Conservation (phyloP, 2,888 invertebrate genomes). For the Arrhopalites spinosus region DNA sequence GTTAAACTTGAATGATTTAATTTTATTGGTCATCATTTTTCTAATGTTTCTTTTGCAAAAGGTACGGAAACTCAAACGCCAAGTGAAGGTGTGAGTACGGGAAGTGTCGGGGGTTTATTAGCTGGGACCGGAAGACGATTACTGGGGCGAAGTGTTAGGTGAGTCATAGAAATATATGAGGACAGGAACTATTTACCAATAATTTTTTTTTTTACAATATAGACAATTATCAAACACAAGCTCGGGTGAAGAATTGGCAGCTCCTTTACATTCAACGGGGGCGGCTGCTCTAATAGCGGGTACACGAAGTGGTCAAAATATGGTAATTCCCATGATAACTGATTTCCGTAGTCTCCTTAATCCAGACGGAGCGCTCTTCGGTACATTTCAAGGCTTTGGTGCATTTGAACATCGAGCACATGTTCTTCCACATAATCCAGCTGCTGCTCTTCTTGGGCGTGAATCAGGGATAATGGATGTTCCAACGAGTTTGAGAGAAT, state of each 20-base stretch:
- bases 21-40: not conserved
- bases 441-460: constrained; percentile 47
- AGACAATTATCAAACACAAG: constrained; percentile 33
- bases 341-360: constrained; percentile 47
- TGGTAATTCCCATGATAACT: constrained; percentile 53
- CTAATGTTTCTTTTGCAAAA: constrained; percentile 2
- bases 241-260: constrained; percentile 44
- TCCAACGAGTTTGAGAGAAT: constrained; percentile 59
- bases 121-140: constrained; percentile 17
- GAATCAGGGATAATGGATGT: constrained; percentile 51
- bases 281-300: constrained; percentile 41
- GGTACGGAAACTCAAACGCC: constrained; percentile 29
- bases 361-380: constrained; percentile 43
- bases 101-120: constrained; percentile 17
- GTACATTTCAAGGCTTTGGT: constrained; percentile 21
- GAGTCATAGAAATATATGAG: too few species aligned
- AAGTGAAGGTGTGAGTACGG: constrained; percentile 23
- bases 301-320: constrained; percentile 51
- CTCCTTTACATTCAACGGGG: constrained; percentile 28
- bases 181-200: too few species aligned
- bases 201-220: too few species aligned
- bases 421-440: constrained; percentile 50
- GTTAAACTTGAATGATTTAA: not conserved
- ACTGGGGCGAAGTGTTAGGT: constrained; percentile 37
- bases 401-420: constrained; percentile 40